Evolutionary conservation across 2,888 invertebrate species (phyloP), one percentile per base, ranked within the genome.

Genomic region (Lydus trimaculatus): DNA sequence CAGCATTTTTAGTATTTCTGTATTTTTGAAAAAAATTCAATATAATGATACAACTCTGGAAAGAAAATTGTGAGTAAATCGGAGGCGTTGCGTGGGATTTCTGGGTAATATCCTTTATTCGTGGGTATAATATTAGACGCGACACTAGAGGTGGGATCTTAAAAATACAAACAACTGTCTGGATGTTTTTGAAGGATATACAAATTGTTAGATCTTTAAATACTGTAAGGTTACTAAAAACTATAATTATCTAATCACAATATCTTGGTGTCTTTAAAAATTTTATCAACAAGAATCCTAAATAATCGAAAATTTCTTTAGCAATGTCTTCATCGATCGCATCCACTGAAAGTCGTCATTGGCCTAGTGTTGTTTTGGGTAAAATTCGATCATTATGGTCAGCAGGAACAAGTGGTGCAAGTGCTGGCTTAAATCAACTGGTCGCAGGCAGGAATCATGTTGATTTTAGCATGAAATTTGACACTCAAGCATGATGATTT

Each of bases 311-410:
- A 23, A 6, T 56, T 23, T 56, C 25, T 56, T 9, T 56, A 56
- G 56, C 77, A 62, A 84, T 85, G 84, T 82, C 83, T 17, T 79
- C 85, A 43, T 84, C 85, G 31, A 80, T 84, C 64, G 82, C 84
- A 80, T 87, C 86, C 61, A 87, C 87, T 74, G 88, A 88, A 77
- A 85, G 87, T 75, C 86, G 89, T 69, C 87, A 88, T 78, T 93
- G 93, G 93, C 91, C 92, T 72, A 92, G 92, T 78, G 86, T 93
- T 83, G 93, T 95, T 81, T 91, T 95, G 85, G 94, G 94, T 83
- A 95, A 95, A 89, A 95, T 96, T 86, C 92, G 94, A 82, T 95
- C 95, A 59, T 87, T 96, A 72, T 95, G 95, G 95, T 93, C 91
- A 77, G 91, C 91, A 75, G 92, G 92, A 82, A 90, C 91, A 63